A percentile compares a stretch with the other conserved stretches of the same genome.
phyloP scores from a whole-genome alignment of 2,797 vertebrate genomes.

The Saxicola maurus region DNA sequence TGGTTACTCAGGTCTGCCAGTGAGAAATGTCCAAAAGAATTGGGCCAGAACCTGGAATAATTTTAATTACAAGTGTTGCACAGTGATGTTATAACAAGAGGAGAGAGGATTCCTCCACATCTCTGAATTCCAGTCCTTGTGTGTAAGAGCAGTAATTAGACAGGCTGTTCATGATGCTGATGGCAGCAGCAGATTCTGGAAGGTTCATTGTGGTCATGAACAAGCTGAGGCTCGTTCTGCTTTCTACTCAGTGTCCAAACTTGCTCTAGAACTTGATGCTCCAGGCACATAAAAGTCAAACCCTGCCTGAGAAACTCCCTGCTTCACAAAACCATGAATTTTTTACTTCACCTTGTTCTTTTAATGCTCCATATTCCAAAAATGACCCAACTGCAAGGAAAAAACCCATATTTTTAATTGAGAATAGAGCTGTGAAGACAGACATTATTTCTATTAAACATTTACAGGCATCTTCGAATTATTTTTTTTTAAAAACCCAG shows the following conservation, averaged over 20 bases:
- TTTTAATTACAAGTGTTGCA: not conserved
- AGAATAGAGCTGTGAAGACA: conserved; percentile 3
- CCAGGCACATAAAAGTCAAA: conserved; percentile 17
- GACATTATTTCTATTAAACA: not conserved
- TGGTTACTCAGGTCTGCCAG: not conserved
- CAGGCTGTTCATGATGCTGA: not conserved
- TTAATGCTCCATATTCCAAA: not conserved
- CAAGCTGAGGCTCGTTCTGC: not conserved
- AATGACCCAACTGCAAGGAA: not conserved
- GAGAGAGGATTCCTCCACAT: not conserved
- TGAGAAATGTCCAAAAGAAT: not conserved
- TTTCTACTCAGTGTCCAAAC: not conserved
- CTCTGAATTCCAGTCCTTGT: not conserved
- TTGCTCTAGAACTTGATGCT: not conserved
- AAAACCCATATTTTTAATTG: not conserved
- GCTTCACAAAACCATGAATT: not conserved
- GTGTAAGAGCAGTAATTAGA: not conserved
- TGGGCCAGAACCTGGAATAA: not conserved
- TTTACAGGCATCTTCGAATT: not conserved
- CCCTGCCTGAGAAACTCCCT: not conserved
- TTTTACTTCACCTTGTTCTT: conserved; percentile 24
- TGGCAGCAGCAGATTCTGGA: not conserved
- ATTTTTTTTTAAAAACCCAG: accelerated
- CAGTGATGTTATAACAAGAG: not conserved
- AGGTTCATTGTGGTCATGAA: not conserved